Evolutionary conservation across 2,888 invertebrate genomes (phyloP).

Genomic region (Callyntrura guangdongensis): DNA sequence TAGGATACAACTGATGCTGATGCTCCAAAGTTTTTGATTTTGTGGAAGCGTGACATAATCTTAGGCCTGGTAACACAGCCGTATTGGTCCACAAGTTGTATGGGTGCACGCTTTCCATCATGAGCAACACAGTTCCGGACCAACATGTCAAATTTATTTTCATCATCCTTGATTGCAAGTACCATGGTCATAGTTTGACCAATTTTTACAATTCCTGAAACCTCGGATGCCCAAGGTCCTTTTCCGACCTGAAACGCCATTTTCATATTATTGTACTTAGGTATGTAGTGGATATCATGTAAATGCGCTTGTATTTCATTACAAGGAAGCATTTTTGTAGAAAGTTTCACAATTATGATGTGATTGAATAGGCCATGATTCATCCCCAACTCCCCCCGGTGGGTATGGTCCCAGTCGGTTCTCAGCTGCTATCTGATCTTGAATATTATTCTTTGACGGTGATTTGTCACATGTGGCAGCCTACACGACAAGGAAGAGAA

Average conservation of each 20-base stretch:
- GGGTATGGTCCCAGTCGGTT: conserved; percentile 83
- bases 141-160: conserved; percentile 98
- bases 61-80: conserved; percentile 97
- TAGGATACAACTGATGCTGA: conserved; percentile 97
- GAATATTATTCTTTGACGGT: conserved; percentile 79
- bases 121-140: conserved; percentile 98
- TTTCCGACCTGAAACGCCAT: conserved; percentile 90
- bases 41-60: conserved; percentile 97
- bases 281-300: background rate
- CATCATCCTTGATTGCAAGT: conserved; percentile 97
- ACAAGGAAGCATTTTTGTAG: conserved; percentile 93
- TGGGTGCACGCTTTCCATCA: conserved; percentile 96
- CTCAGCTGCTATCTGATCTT: conserved; percentile 84
- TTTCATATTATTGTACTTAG: background rate
- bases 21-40: conserved; percentile 97
- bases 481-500: conserved; percentile 70
- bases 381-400: conserved; percentile 88
- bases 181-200: conserved; percentile 99
- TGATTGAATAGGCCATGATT: conserved; percentile 94
- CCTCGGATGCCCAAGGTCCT: conserved; percentile 99
- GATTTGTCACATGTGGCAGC: conserved; percentile 82
- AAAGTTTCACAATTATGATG: conserved; percentile 91
- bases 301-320: background rate
- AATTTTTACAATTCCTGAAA: conserved; percentile 97
- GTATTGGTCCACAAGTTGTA: conserved; percentile 96